phyloP scores from a whole-genome alignment of 2,888 invertebrate species.

The Cosmia pyralina region DNA sequence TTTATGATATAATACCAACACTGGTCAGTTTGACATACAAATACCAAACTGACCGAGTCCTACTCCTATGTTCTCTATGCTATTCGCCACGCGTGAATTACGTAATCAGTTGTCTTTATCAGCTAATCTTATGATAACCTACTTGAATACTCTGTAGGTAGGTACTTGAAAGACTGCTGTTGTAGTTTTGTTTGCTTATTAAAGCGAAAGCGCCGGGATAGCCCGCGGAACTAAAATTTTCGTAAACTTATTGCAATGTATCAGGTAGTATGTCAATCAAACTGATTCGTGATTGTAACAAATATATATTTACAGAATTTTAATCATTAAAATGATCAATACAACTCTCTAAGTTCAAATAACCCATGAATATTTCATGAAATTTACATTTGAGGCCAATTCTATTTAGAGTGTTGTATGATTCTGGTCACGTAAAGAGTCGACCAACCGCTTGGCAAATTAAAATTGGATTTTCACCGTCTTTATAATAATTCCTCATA shows the following conservation, averaged over 20 bases:
- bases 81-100: background rate
- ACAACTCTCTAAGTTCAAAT: too few relatives aligned
- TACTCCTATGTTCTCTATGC: background rate
- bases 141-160: slow-evolving; percentile 4
- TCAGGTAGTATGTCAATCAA: too few relatives aligned
- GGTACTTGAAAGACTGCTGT: background rate
- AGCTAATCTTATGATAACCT: slow-evolving; percentile 51
- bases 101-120: slow-evolving; percentile 42
- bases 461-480: background rate
- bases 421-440: too few relatives aligned
- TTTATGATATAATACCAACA: background rate
- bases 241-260: too few relatives aligned
- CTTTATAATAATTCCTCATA: background rate
- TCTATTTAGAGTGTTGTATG: too few relatives aligned
- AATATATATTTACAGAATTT: too few relatives aligned
- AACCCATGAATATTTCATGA: too few relatives aligned
- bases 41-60: background rate
- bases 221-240: too few relatives aligned
- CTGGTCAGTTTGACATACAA: background rate
- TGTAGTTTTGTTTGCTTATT: background rate
- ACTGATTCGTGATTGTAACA: too few relatives aligned
- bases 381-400: too few relatives aligned
- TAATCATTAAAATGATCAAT: too few relatives aligned
- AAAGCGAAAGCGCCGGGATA: too few relatives aligned
- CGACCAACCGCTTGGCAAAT: background rate